These are phyloP conservation scores for Cataglyphis hispanica DNA, from an alignment of 1,140 invertebrate species.

Conservation along the genomic window DNA sequence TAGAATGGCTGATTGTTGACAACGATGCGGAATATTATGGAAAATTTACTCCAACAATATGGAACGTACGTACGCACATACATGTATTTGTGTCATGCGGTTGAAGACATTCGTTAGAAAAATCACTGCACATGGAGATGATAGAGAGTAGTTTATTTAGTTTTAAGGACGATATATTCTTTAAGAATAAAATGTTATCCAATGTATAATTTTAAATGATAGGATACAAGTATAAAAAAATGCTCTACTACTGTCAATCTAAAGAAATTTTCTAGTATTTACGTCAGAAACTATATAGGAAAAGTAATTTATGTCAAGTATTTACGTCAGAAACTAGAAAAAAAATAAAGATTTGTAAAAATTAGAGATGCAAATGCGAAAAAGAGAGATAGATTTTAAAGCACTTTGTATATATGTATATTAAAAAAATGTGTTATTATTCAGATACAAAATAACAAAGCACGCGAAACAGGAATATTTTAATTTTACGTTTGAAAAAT, in stretches of 20 bases:
- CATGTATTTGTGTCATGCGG: conserved; percentile 18
- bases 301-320: too few relatives aligned
- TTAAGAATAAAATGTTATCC: not conserved
- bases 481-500: conserved; percentile 46
- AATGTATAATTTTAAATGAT: not conserved
- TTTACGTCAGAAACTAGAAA: not conserved
- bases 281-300: too few relatives aligned
- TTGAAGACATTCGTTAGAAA: conserved; percentile 34
- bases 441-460: not conserved
- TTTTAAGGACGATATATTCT: not conserved
- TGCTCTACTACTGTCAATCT: not conserved
- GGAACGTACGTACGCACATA: not conserved
- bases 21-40: conserved; percentile 60
- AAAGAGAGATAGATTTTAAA: not conserved
- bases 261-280: conserved; percentile 12
- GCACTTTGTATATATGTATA: not conserved
- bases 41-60: conserved; percentile 53
- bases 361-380: not conserved
- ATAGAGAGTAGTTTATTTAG: conserved; percentile 20
- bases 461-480: conserved; percentile 24
- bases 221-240: not conserved
- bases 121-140: not conserved
- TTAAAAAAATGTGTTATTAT: not conserved
- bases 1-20: conserved; percentile 51
- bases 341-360: conserved; percentile 7